Conservation (phyloP, 2,113 vertebrate species). For the Strix uralensis region DNA sequence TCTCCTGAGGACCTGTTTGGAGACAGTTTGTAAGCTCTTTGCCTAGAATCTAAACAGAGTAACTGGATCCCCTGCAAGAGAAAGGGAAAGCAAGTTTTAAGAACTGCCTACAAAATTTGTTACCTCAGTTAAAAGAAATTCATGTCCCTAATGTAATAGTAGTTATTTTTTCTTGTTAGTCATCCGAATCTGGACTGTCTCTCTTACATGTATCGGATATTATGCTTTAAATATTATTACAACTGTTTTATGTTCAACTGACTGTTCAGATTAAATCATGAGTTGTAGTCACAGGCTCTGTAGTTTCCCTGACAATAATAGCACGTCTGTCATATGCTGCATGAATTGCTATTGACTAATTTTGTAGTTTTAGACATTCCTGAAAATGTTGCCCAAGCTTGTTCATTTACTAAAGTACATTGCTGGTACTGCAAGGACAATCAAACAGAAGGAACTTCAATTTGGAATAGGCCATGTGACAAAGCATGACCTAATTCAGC, state of each 20-base stretch:
- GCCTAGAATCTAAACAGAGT: not conserved
- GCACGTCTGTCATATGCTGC: not conserved
- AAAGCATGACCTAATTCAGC: not conserved
- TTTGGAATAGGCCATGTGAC: not conserved
- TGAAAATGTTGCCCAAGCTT: not conserved
- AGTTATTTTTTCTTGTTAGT: not conserved
- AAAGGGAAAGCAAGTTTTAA: not conserved
- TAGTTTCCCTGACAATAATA: not conserved
- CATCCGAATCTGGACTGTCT: not conserved
- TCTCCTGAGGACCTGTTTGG: not conserved
- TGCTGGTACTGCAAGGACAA: not conserved
- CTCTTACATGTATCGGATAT: not conserved
- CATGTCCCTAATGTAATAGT: not conserved
- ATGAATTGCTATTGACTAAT: conserved; percentile 19
- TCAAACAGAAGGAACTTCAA: not conserved
- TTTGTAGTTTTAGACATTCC: not conserved
- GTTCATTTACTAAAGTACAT: not conserved
- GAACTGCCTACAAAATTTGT: not conserved
- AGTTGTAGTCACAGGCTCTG: not conserved
- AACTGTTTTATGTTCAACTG: not conserved
- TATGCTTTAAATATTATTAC: conserved; percentile 12
- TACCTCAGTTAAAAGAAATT: not conserved
- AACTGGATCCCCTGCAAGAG: not conserved
- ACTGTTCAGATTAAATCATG: conserved; percentile 2
- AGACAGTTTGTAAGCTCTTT: not conserved